These are phyloP conservation scores for Stenotaenia linearis DNA, from an alignment of 2,888 invertebrate genomes.

Conservation along the genomic window DNA sequence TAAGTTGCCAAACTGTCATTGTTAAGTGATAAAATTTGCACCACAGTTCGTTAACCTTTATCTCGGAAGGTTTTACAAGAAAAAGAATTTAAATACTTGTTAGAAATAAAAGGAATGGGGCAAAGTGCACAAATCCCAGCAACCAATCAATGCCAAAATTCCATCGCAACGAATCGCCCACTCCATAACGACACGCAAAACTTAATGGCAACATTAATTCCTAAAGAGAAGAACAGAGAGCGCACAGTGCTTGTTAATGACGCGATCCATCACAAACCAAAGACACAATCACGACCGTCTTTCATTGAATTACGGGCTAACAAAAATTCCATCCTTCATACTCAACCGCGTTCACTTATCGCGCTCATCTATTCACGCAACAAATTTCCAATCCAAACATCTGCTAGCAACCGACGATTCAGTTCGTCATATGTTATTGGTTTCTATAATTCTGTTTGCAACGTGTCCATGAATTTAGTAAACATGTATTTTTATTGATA, in stretches of 20 bases:
- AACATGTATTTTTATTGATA: too few relatives aligned
- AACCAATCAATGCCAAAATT: slow-evolving; percentile 6
- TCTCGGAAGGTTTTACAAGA: background rate
- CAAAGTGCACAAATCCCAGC: background rate
- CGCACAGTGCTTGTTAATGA: background rate
- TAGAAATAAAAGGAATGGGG: background rate
- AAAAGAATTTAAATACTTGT: background rate
- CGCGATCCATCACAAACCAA: background rate
- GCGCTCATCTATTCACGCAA: background rate
- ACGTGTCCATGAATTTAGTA: too few relatives aligned
- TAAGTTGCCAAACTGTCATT: background rate
- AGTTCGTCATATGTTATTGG: too few relatives aligned
- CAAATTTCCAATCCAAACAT: slow-evolving; percentile 5
- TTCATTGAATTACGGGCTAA: background rate
- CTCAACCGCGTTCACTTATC: background rate
- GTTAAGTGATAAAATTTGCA: background rate
- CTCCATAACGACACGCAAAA: background rate
- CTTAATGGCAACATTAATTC: slow-evolving; percentile 7
- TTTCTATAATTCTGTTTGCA: too few relatives aligned
- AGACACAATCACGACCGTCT: background rate
- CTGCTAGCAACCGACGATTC: background rate
- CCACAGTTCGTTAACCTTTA: background rate
- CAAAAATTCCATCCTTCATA: background rate
- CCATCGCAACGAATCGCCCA: background rate
- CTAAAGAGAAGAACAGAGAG: background rate